Evolutionary conservation across 2,113 vertebrate genomes (phyloP).

Genomic region (Myanophis thanlyinensis): DNA sequence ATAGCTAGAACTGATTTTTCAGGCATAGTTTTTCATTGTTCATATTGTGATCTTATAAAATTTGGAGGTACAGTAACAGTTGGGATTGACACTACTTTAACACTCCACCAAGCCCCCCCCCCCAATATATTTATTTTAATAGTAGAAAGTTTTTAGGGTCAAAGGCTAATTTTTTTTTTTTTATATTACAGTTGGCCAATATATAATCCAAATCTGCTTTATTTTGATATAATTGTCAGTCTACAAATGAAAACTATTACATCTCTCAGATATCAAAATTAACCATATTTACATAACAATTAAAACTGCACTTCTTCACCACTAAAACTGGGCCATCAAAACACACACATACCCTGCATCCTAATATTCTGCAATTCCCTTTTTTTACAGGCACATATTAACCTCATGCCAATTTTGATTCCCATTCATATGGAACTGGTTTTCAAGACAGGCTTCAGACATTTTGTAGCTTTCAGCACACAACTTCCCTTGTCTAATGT

Average conservation of each 20-base stretch:
- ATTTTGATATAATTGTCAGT: constrained; percentile 11
- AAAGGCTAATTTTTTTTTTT: constrained; percentile 56
- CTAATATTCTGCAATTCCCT: constrained; percentile 27
- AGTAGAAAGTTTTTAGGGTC: constrained; percentile 52
- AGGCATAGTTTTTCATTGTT: neutral
- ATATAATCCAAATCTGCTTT: neutral
- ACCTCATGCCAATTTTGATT: constrained; percentile 58
- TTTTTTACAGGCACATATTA: constrained; percentile 27
- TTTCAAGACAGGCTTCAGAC: constrained; percentile 44
- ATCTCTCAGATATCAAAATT: constrained; percentile 40
- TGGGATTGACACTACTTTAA: neutral
- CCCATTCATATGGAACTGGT: constrained; percentile 40
- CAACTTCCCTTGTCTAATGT: constrained; percentile 60
- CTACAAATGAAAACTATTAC: constrained; percentile 36
- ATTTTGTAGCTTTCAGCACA: constrained; percentile 53
- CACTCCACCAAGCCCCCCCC: neutral
- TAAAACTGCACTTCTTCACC: constrained; percentile 54
- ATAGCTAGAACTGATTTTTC: neutral
- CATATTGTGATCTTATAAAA: neutral
- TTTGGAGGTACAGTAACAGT: neutral
- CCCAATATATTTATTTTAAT: constrained; percentile 5
- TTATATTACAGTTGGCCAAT: constrained; percentile 59
- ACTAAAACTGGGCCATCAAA: constrained; percentile 28
- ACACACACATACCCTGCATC: constrained; percentile 43
- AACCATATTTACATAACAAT: constrained; percentile 56